These are phyloP conservation scores for Elanoides forficatus DNA, from an alignment of 2,113 vertebrate species.

Conservation along the genomic window DNA sequence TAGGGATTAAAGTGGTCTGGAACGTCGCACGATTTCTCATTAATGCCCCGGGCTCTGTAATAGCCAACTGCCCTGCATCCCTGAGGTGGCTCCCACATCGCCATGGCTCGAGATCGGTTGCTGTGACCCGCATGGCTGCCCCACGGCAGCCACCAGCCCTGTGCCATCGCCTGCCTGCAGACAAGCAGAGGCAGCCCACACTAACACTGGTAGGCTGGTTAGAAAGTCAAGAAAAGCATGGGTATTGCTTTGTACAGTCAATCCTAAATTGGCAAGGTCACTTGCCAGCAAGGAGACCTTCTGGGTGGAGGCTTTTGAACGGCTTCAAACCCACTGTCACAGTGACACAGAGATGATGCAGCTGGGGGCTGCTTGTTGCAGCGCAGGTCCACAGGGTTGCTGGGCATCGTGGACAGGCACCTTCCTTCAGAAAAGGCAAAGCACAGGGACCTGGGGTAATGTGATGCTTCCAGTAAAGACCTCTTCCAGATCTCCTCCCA, in stretches of 20 bases:
- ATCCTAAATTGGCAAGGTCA: neutral
- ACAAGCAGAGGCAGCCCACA: neutral
- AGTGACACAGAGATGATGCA: neutral
- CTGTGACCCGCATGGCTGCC: neutral
- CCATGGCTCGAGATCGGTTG: rapidly evolving
- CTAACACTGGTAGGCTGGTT: neutral
- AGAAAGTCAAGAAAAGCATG: neutral
- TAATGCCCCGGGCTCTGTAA: neutral
- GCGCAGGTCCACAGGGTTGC: rapidly evolving
- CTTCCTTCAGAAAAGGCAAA: neutral
- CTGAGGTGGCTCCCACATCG: rapidly evolving
- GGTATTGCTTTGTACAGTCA: neutral
- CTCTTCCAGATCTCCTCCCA: neutral
- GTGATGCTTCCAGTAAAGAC: too few relatives aligned
- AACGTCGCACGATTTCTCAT: neutral
- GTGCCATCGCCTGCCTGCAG: neutral
- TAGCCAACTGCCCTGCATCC: neutral
- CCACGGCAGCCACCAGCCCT: neutral
- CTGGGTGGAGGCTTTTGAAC: neutral
- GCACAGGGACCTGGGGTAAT: neutral
- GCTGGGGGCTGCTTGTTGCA: neutral
- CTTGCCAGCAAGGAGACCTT: neutral
- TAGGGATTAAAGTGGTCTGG: neutral
- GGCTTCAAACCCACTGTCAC: neutral
- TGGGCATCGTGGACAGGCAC: rapidly evolving